Evolutionary conservation across 2,888 invertebrate genomes (phyloP), one percentile per base, ranked within the genome.

Genomic region (Callinectes sapidus): DNA sequence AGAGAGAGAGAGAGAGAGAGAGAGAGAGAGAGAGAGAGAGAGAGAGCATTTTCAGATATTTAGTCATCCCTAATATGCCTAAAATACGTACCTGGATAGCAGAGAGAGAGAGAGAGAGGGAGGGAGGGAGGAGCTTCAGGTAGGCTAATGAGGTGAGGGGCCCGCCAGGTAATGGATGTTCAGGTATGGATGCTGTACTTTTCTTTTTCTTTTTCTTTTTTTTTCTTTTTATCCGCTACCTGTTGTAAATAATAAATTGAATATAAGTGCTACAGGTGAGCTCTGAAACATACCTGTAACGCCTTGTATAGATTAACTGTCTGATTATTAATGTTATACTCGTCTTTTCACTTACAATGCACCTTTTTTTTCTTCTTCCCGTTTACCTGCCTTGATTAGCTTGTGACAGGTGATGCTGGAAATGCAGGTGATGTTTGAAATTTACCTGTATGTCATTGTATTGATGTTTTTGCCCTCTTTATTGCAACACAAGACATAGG

Each of bases 31-130:
- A 66, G 87, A 87, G 87, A 87, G 71, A 71, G 71, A 77, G 71
- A 71, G 48, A 87, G 71, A 71, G 88, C 28, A 88, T 86, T 90
- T 85, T 35, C 35, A 54, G 28, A 85, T 55, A 23, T 81, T 85
- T 66, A 89, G 85, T 85, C 89, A 81, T 88, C 39, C 92, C 89
- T 89, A 89, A 92, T 92, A 87, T 92, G 32, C 87, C 86, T 92
- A 90, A 90, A 92, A 90, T 90, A 86, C 90, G 71, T 92, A 92
- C 13, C 48, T 87, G 42, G 71, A 28, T 10, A 71, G 28, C 28
- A 39, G 39, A 39, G 39, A 39, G 39, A 39, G 39, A 39, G 39
- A 39, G 39, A 39, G 39, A 39, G 39, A 5, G 39, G 5, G 39
- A 39, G 39, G 86, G 28, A 6, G 23, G 23, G 61, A 61, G 61